Base-by-base conservation (phyloP, 2,797 vertebrate genomes). In the Scolopax rusticola region DNA sequence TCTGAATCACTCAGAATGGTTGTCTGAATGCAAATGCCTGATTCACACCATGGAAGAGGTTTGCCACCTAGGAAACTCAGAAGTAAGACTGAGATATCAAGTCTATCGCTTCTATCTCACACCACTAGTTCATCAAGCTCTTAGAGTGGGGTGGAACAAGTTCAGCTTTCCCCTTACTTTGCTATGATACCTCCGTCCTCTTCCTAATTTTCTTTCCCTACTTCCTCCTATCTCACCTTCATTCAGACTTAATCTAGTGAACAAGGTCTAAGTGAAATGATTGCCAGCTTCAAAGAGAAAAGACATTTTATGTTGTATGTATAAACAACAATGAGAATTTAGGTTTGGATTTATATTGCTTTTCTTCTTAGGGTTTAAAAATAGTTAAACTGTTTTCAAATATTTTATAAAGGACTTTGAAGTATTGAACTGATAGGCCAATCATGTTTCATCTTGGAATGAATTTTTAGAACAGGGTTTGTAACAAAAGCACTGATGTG, bases 231-330 rank as follows among this genome's bases (percentile, higher is more conserved):
- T 87, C 86, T 63, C 28, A 82, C 50, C 53, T 67, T 33, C 0
- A 2, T 45, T 90, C 65, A 86, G 17, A 32, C 28, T 75, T 78
- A 25, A 64, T 91, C 25, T 78, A 76, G 45, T 64, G 57, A 84
- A 40, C 15, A 68, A 21, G 71, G 5, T 54, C 23, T 43, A 65
- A 50, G 11, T 56, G 70, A 85, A 94, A 57, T 47, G 10, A 41
- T 54, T 92, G 70, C 36, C 33, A 87, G 11, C 13, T 84, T 90
- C 79, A 76, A 87, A 95, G 75, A 67, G 27, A 78, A 50, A 93
- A 92, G 87, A 24, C 9, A 56, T 50, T 91, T 84, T 75, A 28
- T 64, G 48, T 33, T 38, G 1, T 80, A 40, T 36, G 6, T 41
- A 12, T 27, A 74, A 11, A 41, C 28, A 94, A 87, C 56, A 85